Percentiles rank a stretch among this genome's conserved stretches.
phyloP scores from a whole-genome alignment of 2,888 invertebrate genomes.

The Luffia ferchaultella region DNA sequence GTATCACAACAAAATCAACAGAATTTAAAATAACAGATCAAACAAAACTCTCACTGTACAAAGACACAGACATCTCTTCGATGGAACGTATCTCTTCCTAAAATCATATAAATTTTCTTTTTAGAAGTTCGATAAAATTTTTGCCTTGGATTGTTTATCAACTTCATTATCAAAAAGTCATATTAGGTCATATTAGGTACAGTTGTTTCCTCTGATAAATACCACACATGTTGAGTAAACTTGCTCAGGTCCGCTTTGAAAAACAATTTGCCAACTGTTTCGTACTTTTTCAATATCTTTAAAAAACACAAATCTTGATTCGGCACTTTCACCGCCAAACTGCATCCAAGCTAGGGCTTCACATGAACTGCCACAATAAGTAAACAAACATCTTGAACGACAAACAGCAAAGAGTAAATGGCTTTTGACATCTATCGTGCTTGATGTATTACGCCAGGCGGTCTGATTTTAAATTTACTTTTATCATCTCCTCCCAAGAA shows the following conservation, averaged over 20 bases:
- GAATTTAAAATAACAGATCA: neutral
- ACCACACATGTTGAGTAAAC: constrained; percentile 13
- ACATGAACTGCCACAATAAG: neutral
- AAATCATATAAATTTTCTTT: constrained; percentile 12
- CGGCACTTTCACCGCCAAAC: constrained; percentile 5
- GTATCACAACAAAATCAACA: constrained; percentile 5
- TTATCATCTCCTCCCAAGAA: constrained; percentile 9
- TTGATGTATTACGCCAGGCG: constrained; percentile 13
- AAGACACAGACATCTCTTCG: constrained; percentile 12
- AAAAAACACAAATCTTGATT: constrained; percentile 7
- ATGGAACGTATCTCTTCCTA: constrained; percentile 13
- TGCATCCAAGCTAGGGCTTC: constrained; percentile 4
- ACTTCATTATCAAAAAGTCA: constrained; percentile 14
- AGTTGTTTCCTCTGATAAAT: constrained; percentile 11
- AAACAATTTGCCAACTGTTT: constrained; percentile 9
- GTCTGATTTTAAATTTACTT: constrained; percentile 9
- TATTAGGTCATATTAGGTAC: no score
- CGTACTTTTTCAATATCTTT: constrained; percentile 9
- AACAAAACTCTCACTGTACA: constrained; percentile 5
- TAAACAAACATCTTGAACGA: constrained; percentile 1
- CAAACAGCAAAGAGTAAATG: constrained; percentile 14
- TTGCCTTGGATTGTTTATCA: constrained; percentile 10
- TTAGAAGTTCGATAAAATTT: constrained; percentile 10
- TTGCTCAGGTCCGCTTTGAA: constrained; percentile 12
- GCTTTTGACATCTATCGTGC: constrained; percentile 13